phyloP scores from a whole-genome alignment of 2,888 invertebrate species.

The Venusia cambrica region DNA sequence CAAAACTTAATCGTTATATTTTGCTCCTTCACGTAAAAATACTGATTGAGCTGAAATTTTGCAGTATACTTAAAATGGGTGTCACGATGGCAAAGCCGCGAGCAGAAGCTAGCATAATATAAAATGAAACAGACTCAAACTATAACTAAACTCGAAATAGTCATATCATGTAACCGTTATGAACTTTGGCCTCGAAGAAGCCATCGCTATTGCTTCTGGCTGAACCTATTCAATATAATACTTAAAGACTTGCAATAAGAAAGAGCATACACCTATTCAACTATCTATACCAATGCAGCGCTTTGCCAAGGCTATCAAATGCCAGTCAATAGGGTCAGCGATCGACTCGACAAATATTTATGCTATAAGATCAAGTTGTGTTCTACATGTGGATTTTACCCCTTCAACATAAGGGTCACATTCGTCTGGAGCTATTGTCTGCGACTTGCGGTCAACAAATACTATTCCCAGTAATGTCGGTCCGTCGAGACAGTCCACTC shows the following conservation, averaged over 20 bases:
- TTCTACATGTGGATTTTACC: conserved; percentile 17
- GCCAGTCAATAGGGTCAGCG: conserved; percentile 57
- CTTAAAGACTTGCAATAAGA: conserved; percentile 26
- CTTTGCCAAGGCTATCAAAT: conserved; percentile 60
- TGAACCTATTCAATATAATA: no score
- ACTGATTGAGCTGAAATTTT: no score
- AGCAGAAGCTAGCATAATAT: no score
- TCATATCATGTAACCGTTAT: no score
- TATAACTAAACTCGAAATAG: no score
- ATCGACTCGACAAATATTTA: conserved; percentile 68
- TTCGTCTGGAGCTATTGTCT: conserved; percentile 30
- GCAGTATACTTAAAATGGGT: no score
- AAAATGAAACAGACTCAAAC: no score
- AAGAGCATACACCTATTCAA: conserved; percentile 40
- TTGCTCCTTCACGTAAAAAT: no score
- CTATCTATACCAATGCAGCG: conserved; percentile 41
- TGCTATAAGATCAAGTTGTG: conserved; percentile 46
- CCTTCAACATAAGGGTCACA: conserved; percentile 21
- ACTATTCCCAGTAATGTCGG: conserved; percentile 45
- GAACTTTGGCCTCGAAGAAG: no score
- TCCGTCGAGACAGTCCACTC: conserved; percentile 29
- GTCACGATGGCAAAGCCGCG: no score
- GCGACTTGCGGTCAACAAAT: conserved; percentile 57
- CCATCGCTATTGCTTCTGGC: no score
- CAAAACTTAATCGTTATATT: no score